phyloP scores from a whole-genome alignment of 2,888 invertebrate genomes.

The Dorcus hopei region DNA sequence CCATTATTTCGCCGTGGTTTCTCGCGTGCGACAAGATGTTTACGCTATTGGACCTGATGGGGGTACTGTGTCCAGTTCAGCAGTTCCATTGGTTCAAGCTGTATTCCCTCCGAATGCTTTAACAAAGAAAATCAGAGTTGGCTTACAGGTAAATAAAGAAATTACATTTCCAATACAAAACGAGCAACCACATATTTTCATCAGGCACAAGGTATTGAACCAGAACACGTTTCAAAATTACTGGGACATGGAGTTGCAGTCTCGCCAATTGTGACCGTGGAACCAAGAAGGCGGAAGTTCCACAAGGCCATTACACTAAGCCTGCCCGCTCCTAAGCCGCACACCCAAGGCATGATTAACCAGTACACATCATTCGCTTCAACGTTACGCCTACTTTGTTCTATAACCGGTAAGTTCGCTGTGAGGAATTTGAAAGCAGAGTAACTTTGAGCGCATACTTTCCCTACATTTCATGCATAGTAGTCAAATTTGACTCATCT shows the following conservation, averaged over 20 bases:
- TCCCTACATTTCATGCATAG: neutral
- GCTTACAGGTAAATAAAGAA: constrained; percentile 69
- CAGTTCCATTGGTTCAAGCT: constrained; percentile 83
- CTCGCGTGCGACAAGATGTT: constrained; percentile 92
- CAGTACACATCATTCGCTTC: constrained; percentile 77
- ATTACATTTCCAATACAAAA: too few relatives aligned
- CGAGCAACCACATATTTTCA: too few relatives aligned
- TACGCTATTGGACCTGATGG: constrained; percentile 97
- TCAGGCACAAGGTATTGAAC: constrained; percentile 87
- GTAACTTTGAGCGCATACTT: neutral
- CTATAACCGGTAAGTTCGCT: constrained; percentile 74
- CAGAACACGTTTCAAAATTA: constrained; percentile 79
- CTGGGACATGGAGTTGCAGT: constrained; percentile 96
- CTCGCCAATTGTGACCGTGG: constrained; percentile 97
- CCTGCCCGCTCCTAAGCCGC: constrained; percentile 78
- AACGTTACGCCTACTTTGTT: constrained; percentile 87
- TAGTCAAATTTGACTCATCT: neutral
- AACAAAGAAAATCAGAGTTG: constrained; percentile 98
- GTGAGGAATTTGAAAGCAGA: neutral
- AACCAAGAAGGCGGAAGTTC: constrained; percentile 96
- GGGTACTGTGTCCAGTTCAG: constrained; percentile 90
- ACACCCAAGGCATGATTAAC: constrained; percentile 72
- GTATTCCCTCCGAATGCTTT: constrained; percentile 92
- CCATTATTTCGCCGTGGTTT: constrained; percentile 95
- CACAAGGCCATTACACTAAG: constrained; percentile 97